Percentiles rank a stretch among this genome's conserved stretches.
Conservation (phyloP, 2,797 vertebrate species). For the Crenuchus spilurus region DNA sequence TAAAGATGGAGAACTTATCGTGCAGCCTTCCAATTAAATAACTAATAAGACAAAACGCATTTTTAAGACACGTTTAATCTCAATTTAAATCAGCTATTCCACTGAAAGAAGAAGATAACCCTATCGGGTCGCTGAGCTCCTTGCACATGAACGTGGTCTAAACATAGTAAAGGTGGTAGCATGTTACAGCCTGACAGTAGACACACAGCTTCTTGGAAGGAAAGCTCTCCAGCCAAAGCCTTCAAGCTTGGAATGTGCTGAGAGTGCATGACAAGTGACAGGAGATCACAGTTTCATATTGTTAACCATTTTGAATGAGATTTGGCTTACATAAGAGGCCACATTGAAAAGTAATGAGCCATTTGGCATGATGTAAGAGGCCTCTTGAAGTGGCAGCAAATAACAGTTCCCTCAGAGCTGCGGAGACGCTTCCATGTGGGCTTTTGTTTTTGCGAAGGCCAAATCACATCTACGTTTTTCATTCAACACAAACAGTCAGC, state of each 20-base stretch:
- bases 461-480: not conserved
- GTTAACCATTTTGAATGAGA: conserved; percentile 13
- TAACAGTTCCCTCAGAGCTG: conserved; percentile 46
- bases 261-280: not conserved
- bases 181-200: not conserved
- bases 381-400: conserved; percentile 54
- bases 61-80: too few species aligned
- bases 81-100: too few species aligned
- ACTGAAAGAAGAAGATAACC: not conserved
- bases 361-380: conserved; percentile 66
- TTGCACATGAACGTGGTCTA: not conserved
- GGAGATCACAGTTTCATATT: not conserved
- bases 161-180: conserved; percentile 1
- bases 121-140: too few species aligned
- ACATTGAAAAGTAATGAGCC: conserved; percentile 65
- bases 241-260: not conserved
- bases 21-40: too few species aligned
- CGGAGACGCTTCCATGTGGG: not conserved
- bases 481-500: not conserved
- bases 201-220: not conserved
- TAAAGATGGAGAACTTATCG: too few species aligned
- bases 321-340: conserved; percentile 63
- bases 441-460: not conserved
- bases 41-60: too few species aligned
- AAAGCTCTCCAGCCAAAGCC: not conserved